Evolutionary conservation across 2,888 invertebrate species (phyloP), one percentile per base, ranked within the genome.

Genomic region (Aphrophora alni): DNA sequence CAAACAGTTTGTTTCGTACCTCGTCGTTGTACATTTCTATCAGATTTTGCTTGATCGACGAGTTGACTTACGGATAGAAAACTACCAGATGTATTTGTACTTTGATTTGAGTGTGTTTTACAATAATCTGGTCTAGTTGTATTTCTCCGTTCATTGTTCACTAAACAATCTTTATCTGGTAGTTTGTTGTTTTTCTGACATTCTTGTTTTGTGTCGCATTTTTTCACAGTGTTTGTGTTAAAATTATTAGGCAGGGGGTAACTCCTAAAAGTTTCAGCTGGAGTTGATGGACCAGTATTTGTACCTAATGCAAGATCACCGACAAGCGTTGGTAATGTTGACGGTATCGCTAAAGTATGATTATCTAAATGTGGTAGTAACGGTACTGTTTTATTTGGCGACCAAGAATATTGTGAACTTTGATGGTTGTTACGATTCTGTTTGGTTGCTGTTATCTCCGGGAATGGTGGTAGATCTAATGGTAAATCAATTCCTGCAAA

Each of bases 61-160:
- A 92, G 86, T 82, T 92, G 92, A 86, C 92, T 92, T 0, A 93
- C 92, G 0, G 92, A 92, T 10, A 92, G 86, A 82, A 92, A 92
- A 78, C 78, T 81, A 0, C 75, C 75, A 21, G 75, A 28, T 8
- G 75, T 81, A 51, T 81, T 77, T 10, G 75, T 71, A 38, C 78
- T 78, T 59, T 81, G 81, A 24, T 81, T 78, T 21, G 74, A 21
- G 14, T 70, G 75, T 68, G 76, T 81, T 68, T 70, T 80, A 38
- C 33, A 80, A 70, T 75, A 75, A 28, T 80, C 75, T 4, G 70
- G 4, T 28, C 51, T 68, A 17, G 27, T 75, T 26, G 73, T 75
- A 70, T 78, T 78, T 33, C 28, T 38, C 17, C 44, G 73, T 38
- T 38, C 51, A 24, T 38, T 81, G n/a, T 80, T 76, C 24, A 28